Base-by-base conservation (phyloP, 2,888 invertebrate genomes). In the Carpatolechia fugitivella region DNA sequence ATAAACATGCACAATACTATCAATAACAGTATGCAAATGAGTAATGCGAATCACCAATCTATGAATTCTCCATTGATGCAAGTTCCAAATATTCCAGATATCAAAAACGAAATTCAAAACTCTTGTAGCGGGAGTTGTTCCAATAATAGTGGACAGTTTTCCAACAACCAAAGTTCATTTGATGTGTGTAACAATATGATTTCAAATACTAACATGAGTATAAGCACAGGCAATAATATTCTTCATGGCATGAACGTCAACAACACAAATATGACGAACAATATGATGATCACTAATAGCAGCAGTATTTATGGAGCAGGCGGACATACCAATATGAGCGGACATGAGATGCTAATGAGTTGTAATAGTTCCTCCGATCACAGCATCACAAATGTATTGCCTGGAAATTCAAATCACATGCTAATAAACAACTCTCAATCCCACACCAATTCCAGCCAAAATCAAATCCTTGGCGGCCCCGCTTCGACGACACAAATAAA, bases 51-150 rank as follows among this genome's bases (percentile, higher is more conserved):
- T 60, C 87, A 87, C 62, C 88, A 85, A 62, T 69, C 82, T 13
- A 78, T 90, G 69, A 85, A 74, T 57, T 87, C 74, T 60, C 72
- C 84, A 10, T 78, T 90, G 61, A 83, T 90, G 82, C 90, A 90
- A 60, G 79, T 74, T 56, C 82, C 85, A 4, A 89, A 84, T 61
- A 90, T 89, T 61, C 84, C 89, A 5, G 90, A 90, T 58, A 90
- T 90, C 24, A 90, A 90, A 72, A 89, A 83, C 66, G 90, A 90
- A 63, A 86, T 89, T 35, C 84, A 86, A 69, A 86, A 78, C 63
- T 80, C 87, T 4, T 90, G 90, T 60, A 78, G 86, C 61, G 89
- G 87, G 5, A 88, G 82, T 64, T 90, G 90, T 59, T 74, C 88
- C 14, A 87, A 81, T 55, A 86, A 78, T 56, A 78, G 66, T 52